Base-by-base conservation (phyloP, 2,113 vertebrate species). In the Xenopus laevis region DNA sequence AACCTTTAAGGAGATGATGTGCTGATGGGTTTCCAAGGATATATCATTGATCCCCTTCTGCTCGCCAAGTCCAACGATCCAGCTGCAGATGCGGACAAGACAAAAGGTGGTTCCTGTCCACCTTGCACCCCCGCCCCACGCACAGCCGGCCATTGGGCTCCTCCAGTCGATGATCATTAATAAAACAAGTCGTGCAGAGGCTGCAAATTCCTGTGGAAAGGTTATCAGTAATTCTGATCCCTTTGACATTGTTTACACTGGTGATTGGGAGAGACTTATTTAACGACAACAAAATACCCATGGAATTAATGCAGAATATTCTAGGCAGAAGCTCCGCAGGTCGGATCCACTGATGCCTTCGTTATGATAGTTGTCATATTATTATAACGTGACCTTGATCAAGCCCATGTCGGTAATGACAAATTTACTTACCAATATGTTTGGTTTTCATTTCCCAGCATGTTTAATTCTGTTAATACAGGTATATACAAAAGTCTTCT, bases 181-280 rank as follows among this genome's bases (percentile, higher is more conserved):
- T 87, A 87, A 90, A 87, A 84, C 40, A 0, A 84, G 87, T 82
- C 84, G 81, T 85, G 4, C 2, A 86, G 4, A 89, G 89, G 88
- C 89, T 89, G 88, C 82, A 92, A 92, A 91, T 91, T 92, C 88
- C 90, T 86, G 86, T 84, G 82, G 87, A 85, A 85, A 89, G 50
- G 79, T 88, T 88, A 89, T 88, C 88, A 87, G 82, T 84, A 87
- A 87, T 89, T 90, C 30, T 88, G 89, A 91, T 89, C 89, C 89
- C 89, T 88, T 90, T 88, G 85, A 87, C 44, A 59, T 60, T 64
- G 47, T 50, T 50, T 63, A 52, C 71, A 63, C 30, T 23, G 23
- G 60, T 40, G 23, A 52, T 52, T 63, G 62, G 45, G 61, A 45
- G 63, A 72, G 47, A 61, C 27, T 40, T 40, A 40, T 40, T 40